Base-by-base conservation (phyloP, 2,888 invertebrate species). In the Patella depressa region DNA sequence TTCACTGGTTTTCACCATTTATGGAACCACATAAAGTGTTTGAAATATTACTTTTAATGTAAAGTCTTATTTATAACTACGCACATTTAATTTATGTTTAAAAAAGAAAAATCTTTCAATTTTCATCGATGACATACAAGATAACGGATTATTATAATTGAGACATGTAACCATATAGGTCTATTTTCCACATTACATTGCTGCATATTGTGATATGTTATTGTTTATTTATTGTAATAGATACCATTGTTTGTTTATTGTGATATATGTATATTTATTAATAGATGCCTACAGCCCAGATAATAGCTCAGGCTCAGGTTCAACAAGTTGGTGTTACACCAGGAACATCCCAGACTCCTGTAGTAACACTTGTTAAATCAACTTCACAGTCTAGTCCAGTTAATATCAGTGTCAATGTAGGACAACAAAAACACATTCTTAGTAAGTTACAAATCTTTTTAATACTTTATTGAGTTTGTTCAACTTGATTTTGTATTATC, bases 311-410 rank as follows among this genome's bases (percentile, higher is more conserved):
- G 74, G 93, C 92, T 72, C 89, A 88, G 74, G 82, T 87, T 45
- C 87, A 87, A 57, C 84, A 84, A 73, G 86, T 87, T 53, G 85
- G 87, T 4, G 86, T 88, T 71, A 81, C 86, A 17, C 83, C 93
- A 3, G 93, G 93, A 0, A 83, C 82, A 9, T 93, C 93, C 0
- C 89, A 88, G 71, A 90, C 93, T 1, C 93, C 93, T 4, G 94
- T 94, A 5, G 94, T 94, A 0, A 94, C 94, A 0, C 90, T 95
- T 75, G 95, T 95, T 0, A 95, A 95, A 88, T 93, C 94, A 0
- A 93, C 93, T 72, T 90, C 93, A 2, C 91, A 92, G 72, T 88
- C 90, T 29, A 88, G 90, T 73, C 87, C 92, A 75, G 88, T 87
- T 57, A 89, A 88, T 76, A 88, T 91, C 76, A 90, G 89, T 79